A percentile compares a stretch with the other conserved stretches of the same genome.
Conservation (phyloP, 2,797 vertebrate species). For the Takifugu rubripes region DNA sequence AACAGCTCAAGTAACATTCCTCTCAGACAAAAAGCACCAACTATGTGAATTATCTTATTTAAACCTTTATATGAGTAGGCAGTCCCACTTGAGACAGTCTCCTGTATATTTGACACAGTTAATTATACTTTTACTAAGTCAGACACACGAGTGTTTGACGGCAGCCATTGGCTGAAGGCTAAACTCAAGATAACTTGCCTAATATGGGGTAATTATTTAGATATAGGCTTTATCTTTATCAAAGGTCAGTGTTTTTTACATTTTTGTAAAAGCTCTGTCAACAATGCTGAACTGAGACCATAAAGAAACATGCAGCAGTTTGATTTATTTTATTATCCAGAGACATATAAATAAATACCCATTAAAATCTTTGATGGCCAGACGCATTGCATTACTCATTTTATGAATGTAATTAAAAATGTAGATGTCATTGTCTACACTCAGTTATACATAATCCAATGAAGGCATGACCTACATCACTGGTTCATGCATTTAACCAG, state of each 20-base stretch:
- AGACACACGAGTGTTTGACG: too few species aligned
- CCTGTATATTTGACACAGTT: too few species aligned
- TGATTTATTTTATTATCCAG: neutral
- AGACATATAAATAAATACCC: constrained; percentile 33
- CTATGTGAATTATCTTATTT: neutral
- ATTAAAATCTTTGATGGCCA: constrained; percentile 15
- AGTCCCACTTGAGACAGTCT: too few species aligned
- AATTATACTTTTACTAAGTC: too few species aligned
- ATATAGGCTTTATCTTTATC: too few species aligned
- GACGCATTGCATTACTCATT: constrained; percentile 23
- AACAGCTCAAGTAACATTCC: neutral
- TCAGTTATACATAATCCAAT: neutral
- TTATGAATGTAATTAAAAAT: constrained; percentile 29
- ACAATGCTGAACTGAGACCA: neutral
- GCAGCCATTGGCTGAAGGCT: too few species aligned
- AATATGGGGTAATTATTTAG: too few species aligned
- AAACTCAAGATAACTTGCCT: too few species aligned
- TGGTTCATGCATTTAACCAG: neutral
- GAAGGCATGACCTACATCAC: neutral
- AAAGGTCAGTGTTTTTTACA: too few species aligned
- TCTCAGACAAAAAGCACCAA: too few species aligned
- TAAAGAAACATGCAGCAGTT: too few species aligned
- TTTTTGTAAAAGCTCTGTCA: neutral
- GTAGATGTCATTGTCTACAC: constrained; percentile 1
- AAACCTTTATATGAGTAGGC: neutral